A percentile compares a stretch with the other conserved stretches of the same genome.
Evolutionary conservation across 92 coral and sea anemone genomes (phyloP).

Genomic region (Umimayanthus chanpuru): DNA sequence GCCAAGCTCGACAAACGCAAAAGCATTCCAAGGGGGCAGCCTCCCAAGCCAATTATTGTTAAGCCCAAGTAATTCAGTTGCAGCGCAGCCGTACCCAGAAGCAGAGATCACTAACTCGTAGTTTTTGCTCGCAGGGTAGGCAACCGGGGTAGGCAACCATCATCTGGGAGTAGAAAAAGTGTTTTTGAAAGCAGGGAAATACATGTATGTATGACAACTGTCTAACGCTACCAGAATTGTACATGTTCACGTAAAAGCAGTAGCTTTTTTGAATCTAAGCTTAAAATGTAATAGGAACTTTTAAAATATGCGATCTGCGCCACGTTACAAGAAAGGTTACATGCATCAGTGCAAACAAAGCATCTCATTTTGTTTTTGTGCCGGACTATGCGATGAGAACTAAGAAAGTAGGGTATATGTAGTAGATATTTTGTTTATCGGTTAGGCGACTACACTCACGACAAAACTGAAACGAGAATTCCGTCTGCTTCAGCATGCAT

Average conservation of each 20-base stretch:
- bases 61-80: slow-evolving; percentile 1
- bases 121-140: slow-evolving; percentile 10
- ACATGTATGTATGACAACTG: background rate
- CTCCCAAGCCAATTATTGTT: slow-evolving; percentile 14
- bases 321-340: too few relatives aligned
- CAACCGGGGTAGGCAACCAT: slow-evolving; percentile 8
- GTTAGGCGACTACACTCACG: too few relatives aligned
- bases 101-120: slow-evolving; percentile 11
- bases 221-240: slow-evolving; percentile 22
- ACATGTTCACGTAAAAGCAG: background rate
- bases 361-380: too few relatives aligned
- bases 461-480: too few relatives aligned
- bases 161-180: slow-evolving; percentile 16
- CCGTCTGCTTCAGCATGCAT: too few relatives aligned
- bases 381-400: too few relatives aligned
- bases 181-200: background rate
- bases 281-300: too few relatives aligned
- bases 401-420: too few relatives aligned
- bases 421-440: too few relatives aligned
- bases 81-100: background rate
- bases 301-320: too few relatives aligned
- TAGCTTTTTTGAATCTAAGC: too few relatives aligned
- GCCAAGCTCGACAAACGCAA: slow-evolving; percentile 5
- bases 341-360: too few relatives aligned
- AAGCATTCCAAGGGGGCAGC: slow-evolving; percentile 13